phyloP scores from a whole-genome alignment of 2,797 vertebrate genomes.

The Poecile montanus region DNA sequence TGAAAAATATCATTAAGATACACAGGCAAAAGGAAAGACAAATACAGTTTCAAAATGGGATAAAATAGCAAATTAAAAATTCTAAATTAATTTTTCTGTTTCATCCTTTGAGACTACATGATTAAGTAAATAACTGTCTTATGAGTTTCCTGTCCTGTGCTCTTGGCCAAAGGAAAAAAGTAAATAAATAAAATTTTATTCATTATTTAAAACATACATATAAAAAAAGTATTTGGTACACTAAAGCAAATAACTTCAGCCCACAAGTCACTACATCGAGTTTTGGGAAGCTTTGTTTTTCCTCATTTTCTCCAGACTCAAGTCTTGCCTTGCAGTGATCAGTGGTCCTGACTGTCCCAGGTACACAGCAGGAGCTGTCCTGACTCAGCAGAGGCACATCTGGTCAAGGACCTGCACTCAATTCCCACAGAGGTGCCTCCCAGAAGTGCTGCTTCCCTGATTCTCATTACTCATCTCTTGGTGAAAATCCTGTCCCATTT shows the following conservation, averaged over 20 bases:
- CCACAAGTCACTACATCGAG: not conserved
- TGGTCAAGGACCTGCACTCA: not conserved
- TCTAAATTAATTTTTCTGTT: conserved; percentile 48
- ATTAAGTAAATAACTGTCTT: conserved; percentile 49
- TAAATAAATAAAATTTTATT: not conserved
- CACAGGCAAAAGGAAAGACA: not conserved
- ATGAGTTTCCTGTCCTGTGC: not conserved
- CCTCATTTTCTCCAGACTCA: not conserved
- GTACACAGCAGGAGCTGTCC: not conserved
- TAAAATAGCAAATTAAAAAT: conserved; percentile 4
- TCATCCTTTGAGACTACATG: conserved; percentile 53
- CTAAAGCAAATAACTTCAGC: not conserved
- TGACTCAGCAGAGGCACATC: not conserved
- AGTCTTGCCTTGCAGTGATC: not conserved
- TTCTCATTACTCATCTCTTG: not conserved
- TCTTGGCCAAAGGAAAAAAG: conserved; percentile 1
- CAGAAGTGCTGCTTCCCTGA: not conserved
- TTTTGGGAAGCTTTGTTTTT: not conserved
- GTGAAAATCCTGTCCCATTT: not conserved
- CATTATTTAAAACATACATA: not conserved
- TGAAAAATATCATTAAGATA: not conserved
- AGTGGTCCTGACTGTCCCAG: not conserved
- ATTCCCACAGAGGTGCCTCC: not conserved
- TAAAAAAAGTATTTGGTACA: not conserved
- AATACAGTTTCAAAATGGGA: not conserved